A percentile compares a stretch with the other conserved stretches of the same genome.
phyloP scores from a whole-genome alignment of 2,888 invertebrate species.

The Tipula lateralis region DNA sequence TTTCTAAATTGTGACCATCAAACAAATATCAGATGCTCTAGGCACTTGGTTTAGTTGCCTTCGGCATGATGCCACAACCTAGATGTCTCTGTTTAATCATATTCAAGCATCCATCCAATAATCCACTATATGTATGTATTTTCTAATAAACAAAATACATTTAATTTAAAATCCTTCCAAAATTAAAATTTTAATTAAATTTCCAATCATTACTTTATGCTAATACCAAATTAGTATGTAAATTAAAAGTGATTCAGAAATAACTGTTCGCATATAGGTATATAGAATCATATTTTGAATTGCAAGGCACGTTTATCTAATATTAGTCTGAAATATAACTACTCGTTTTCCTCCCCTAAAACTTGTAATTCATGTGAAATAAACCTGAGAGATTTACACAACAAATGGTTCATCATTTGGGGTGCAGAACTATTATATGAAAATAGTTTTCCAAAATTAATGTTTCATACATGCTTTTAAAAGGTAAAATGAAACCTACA shows the following conservation, averaged over 20 bases:
- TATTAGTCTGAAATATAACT: not conserved
- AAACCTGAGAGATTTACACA: not conserved
- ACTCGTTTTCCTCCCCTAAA: not conserved
- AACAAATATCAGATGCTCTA: too few species aligned
- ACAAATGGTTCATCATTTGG: not conserved
- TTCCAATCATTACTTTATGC: not conserved
- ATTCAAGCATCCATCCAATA: too few species aligned
- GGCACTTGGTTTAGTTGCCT: too few species aligned
- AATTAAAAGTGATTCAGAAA: not conserved
- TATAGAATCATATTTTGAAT: not conserved
- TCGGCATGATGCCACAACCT: too few species aligned
- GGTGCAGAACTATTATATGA: not conserved
- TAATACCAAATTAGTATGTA: not conserved
- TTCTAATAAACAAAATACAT: too few species aligned
- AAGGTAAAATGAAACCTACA: not conserved
- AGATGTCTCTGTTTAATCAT: too few species aligned
- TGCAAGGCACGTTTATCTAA: not conserved
- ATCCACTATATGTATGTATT: too few species aligned
- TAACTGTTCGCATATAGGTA: not conserved
- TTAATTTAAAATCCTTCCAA: too few species aligned
- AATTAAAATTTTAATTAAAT: not conserved
- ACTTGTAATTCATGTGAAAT: not conserved
- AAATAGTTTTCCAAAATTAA: not conserved
- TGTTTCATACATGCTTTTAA: not conserved
- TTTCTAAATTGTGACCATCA: too few species aligned